Percentiles rank a stretch among this genome's conserved stretches.
Conservation (phyloP, 2,113 vertebrate genomes). For the Varanus salvator region DNA sequence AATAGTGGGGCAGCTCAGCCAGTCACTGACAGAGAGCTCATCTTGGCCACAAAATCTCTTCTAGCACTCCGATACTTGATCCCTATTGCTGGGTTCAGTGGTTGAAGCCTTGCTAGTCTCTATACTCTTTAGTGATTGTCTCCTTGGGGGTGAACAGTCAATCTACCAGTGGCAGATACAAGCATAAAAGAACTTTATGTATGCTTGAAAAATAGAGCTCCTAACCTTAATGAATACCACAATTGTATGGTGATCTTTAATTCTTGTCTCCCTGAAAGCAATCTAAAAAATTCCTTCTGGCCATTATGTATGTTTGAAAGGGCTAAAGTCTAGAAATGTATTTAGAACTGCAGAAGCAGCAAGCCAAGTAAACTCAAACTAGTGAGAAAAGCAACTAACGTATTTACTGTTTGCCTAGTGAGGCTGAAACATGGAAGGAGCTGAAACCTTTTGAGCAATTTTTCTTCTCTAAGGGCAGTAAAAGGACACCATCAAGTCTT, state of each 20-base stretch:
- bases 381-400: background rate
- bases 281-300: background rate
- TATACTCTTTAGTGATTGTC: background rate
- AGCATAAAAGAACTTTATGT: background rate
- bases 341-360: background rate
- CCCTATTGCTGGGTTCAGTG: background rate
- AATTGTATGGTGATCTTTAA: background rate
- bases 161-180: background rate
- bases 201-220: background rate
- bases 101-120: background rate
- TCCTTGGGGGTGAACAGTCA: background rate
- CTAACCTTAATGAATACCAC: background rate
- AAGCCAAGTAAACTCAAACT: slow-evolving; percentile 2
- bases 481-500: background rate
- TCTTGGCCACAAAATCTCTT: background rate
- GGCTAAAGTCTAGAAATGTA: background rate
- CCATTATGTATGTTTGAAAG: background rate
- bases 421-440: background rate
- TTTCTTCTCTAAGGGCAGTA: slow-evolving; percentile 27
- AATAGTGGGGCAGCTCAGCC: background rate
- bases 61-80: background rate
- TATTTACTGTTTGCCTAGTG: background rate
- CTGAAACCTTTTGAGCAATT: slow-evolving; percentile 31
- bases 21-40: background rate
- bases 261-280: background rate